Base-by-base conservation (phyloP, 2,797 vertebrate species). In the Coregonus suidteri region DNA sequence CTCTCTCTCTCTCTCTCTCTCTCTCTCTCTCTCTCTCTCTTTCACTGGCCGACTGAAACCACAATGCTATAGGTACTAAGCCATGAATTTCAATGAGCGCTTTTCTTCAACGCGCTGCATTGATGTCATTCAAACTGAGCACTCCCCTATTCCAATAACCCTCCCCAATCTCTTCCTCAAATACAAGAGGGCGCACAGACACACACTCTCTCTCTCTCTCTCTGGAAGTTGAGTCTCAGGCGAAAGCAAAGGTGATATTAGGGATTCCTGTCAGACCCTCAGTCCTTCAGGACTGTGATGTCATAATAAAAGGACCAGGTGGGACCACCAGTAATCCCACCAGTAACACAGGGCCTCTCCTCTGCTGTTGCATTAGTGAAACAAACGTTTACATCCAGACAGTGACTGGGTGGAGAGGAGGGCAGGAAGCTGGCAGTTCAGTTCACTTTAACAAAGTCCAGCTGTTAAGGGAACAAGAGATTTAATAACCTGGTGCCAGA, bases 81-180 rank as follows among this genome's bases (percentile, higher is more conserved):
- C 94, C 93, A 94, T 94, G 94, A 94, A 96, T 96, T 95, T 95
- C 93, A 95, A 95, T 95, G 90, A 95, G 91, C 85, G 79, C 87
- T 91, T 92, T 93, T 88, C 90, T 95, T 92, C 76, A 79, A 78
- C 86, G 76, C 80, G 80, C 84, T 84, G 88, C 85, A 93, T 91
- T 93, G 82, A 93, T 88, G 81, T 89, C 85, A 85, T 89, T 90
- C 87, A 91, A 41, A 81, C 92, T 91, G 88, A 91, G 85, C 84
- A 89, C 89, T 80, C 80, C 82, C 84, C 87, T 87, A 85, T 88
- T 88, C 87, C 88, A 90, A 90, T 85, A 87, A 89, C 89, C 84
- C 87, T 85, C 82, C 82, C 86, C 87, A 93, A 92, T 91, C 90
- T 92, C 88, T 91, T 93, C 87, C 84, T 90, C 85, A 93, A 92